These are phyloP conservation scores for Ectropis crepuscularia DNA, from an alignment of 2,888 invertebrate species.

Conservation along the genomic window DNA sequence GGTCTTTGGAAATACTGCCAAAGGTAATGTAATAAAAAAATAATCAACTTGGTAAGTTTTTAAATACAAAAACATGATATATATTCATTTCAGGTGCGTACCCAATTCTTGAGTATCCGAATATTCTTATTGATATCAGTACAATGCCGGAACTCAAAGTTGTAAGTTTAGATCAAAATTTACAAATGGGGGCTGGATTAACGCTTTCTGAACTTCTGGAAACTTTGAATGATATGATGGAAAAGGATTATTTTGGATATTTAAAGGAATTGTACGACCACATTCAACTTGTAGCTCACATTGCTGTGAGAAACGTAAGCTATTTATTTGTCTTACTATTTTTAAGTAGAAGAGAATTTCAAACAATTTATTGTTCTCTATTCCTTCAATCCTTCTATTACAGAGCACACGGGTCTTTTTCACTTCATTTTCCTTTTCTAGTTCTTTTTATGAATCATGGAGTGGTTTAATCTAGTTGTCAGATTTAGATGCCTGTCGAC, in stretches of 20 bases:
- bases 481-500: too few relatives aligned
- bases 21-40: conserved; percentile 72
- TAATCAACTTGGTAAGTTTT: too few relatives aligned
- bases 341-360: too few relatives aligned
- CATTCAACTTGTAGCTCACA: conserved; percentile 87
- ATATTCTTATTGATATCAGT: conserved; percentile 85
- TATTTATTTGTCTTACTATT: background rate
- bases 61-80: too few relatives aligned
- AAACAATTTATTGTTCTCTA: too few relatives aligned
- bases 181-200: conserved; percentile 85
- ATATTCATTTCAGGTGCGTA: conserved; percentile 60
- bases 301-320: conserved; percentile 86
- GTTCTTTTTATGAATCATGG: too few relatives aligned
- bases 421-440: too few relatives aligned
- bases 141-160: conserved; percentile 82
- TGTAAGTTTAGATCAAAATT: conserved; percentile 61
- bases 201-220: conserved; percentile 80
- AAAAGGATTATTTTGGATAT: conserved; percentile 81
- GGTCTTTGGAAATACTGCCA: conserved; percentile 89
- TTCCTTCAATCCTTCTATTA: too few relatives aligned
- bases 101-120: conserved; percentile 63
- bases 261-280: conserved; percentile 84
- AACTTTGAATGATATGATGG: conserved; percentile 60
- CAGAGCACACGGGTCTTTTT: too few relatives aligned
- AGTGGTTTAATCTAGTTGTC: too few relatives aligned